Evolutionary conservation across 2,797 vertebrate species (phyloP).

Genomic region (Carduelis carduelis): DNA sequence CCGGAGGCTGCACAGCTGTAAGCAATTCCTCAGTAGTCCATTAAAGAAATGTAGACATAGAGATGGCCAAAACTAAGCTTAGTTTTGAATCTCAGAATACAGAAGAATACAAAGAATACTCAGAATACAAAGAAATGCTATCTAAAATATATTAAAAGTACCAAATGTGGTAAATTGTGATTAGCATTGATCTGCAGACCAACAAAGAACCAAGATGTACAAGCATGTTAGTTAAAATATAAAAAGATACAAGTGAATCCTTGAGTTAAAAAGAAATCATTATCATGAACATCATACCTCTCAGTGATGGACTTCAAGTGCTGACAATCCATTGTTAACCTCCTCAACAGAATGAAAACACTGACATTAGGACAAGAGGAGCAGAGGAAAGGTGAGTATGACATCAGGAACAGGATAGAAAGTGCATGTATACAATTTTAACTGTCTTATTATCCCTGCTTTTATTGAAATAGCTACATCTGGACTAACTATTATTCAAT

Average conservation of each 20-base stretch:
- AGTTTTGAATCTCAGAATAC: background rate
- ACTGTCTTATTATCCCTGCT: background rate
- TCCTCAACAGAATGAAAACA: background rate
- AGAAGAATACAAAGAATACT: background rate
- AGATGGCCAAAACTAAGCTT: background rate
- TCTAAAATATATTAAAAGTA: background rate
- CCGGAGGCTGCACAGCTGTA: background rate
- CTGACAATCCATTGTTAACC: background rate
- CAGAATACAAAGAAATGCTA: background rate
- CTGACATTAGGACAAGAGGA: background rate
- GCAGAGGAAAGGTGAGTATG: background rate
- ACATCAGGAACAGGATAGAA: background rate
- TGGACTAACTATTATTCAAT: background rate
- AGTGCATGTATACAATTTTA: background rate
- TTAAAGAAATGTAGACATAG: background rate
- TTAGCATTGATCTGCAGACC: background rate
- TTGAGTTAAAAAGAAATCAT: background rate
- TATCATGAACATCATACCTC: background rate
- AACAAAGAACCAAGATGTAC: background rate
- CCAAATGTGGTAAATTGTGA: background rate
- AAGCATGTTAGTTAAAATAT: background rate
- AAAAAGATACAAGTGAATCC: background rate
- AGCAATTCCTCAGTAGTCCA: background rate
- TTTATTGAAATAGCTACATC: background rate
- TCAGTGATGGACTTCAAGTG: background rate